phyloP scores from a whole-genome alignment of 2,888 invertebrate genomes.

The Drosophila fungiperda region DNA sequence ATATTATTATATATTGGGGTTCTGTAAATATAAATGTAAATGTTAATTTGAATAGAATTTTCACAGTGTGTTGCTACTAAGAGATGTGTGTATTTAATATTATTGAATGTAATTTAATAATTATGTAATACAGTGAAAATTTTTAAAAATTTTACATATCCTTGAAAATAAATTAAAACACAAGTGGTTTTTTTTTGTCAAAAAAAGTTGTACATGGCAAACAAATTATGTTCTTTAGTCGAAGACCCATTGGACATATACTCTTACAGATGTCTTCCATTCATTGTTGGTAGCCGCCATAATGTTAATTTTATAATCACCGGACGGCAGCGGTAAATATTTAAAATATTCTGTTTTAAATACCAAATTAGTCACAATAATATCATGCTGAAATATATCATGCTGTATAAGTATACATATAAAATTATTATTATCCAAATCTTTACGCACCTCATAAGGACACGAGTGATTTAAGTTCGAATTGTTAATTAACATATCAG shows the following conservation, averaged over 20 bases:
- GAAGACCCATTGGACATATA: not conserved
- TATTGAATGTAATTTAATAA: not conserved
- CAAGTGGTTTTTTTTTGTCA: too few species aligned
- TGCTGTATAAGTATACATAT: not conserved
- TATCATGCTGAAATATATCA: constrained; percentile 16
- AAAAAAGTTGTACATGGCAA: not conserved
- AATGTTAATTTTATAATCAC: not conserved
- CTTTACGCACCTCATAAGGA: constrained; percentile 11
- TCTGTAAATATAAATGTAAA: too few species aligned
- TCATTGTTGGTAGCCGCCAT: not conserved
- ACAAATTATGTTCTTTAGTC: not conserved
- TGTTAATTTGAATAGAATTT: not conserved
- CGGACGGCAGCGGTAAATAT: not conserved
- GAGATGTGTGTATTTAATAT: not conserved
- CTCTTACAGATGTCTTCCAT: not conserved
- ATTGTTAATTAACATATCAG: fast-evolving
- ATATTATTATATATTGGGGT: too few species aligned
- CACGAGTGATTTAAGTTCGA: constrained; percentile 33
- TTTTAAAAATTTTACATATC: too few species aligned
- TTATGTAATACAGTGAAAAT: not conserved
- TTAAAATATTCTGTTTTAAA: not conserved
- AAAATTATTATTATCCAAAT: not conserved
- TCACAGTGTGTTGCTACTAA: not conserved
- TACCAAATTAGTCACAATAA: constrained; percentile 6
- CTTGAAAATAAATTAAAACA: too few species aligned